A percentile compares a stretch with the other conserved stretches of the same genome.
Conservation (phyloP, 2,888 invertebrate species). For the Amiota minor region DNA sequence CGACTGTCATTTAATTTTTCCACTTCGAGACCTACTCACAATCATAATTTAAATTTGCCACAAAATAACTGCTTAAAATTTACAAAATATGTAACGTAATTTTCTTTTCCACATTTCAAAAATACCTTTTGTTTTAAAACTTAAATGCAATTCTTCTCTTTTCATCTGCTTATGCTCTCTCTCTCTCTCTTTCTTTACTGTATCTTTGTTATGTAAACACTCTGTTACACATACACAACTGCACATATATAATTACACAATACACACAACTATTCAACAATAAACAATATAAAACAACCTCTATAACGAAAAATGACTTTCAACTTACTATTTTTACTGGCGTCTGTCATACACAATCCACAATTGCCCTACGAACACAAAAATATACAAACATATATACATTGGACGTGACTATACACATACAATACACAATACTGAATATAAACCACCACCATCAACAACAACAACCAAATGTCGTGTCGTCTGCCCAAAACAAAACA, state of each 20-base stretch:
- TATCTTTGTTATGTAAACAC: background rate
- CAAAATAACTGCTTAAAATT: background rate
- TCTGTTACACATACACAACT: background rate
- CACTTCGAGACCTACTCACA: background rate
- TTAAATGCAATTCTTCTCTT: conserved; percentile 22
- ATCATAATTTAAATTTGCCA: background rate
- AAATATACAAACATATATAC: background rate
- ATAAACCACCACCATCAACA: conserved; percentile 10
- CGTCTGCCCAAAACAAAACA: too few species aligned
- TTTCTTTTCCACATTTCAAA: conserved; percentile 14
- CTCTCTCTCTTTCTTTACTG: background rate
- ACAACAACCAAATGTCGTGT: background rate
- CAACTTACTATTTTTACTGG: background rate
- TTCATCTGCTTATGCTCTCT: conserved; percentile 31
- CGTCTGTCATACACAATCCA: background rate
- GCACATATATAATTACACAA: conserved; percentile 25
- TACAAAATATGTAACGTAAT: background rate
- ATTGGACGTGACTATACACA: too few species aligned
- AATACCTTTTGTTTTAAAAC: conserved; percentile 33
- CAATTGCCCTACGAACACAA: background rate
- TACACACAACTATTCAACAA: background rate
- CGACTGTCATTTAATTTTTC: background rate
- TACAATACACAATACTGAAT: background rate
- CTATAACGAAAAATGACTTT: background rate
- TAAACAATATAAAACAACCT: background rate